Evolutionary conservation across 2,797 vertebrate genomes (phyloP).

Genomic region (Ispidina picta): DNA sequence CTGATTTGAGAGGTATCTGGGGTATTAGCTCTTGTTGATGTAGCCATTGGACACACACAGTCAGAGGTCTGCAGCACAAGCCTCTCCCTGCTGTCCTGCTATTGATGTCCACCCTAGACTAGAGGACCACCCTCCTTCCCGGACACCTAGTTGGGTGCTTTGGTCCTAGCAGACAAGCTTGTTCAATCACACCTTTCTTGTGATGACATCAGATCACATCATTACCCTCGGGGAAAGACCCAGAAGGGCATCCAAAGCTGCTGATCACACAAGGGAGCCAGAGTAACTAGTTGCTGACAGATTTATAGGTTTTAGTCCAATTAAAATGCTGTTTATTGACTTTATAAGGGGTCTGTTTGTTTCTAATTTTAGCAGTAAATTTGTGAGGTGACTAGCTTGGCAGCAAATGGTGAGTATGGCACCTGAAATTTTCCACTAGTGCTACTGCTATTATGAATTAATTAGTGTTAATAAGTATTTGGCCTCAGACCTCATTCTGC

Average conservation of each 20-base stretch:
- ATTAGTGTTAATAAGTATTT: not conserved
- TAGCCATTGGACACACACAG: not conserved
- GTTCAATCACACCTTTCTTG: not conserved
- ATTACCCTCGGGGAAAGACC: not conserved
- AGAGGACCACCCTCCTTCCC: not conserved
- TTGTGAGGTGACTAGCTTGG: not conserved
- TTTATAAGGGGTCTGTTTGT: conserved; percentile 33
- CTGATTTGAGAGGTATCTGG: not conserved
- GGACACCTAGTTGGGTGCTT: rapidly evolving
- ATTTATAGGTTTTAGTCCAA: conserved; percentile 38
- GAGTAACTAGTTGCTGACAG: conserved; percentile 31
- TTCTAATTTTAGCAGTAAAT: conserved; percentile 48
- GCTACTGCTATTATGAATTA: not conserved
- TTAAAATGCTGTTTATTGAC: conserved; percentile 59
- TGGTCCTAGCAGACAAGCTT: not conserved
- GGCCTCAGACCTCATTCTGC: not conserved
- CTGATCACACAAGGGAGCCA: not conserved
- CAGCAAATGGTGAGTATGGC: not conserved
- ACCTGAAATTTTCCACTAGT: not conserved
- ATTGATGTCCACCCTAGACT: not conserved
- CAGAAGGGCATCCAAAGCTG: not conserved
- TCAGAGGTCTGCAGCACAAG: not conserved
- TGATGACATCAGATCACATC: not conserved
- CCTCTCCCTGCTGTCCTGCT: not conserved
- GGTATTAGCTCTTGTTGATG: rapidly evolving